Percentiles rank a stretch among this genome's conserved stretches.
Evolutionary conservation across 2,888 invertebrate species (phyloP).

Genomic region (Carcina quercana): DNA sequence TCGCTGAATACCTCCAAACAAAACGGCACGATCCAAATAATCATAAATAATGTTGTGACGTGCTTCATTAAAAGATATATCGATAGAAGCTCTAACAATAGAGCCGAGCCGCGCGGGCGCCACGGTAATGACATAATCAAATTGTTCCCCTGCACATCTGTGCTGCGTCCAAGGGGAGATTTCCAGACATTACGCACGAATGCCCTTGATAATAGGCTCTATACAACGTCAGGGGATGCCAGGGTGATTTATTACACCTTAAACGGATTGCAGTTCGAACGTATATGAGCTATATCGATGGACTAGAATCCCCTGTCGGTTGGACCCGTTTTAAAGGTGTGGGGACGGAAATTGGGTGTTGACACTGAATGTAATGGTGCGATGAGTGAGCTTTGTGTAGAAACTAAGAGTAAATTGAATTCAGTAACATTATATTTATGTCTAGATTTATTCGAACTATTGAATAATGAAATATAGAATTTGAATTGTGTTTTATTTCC

Average conservation of each 20-base stretch:
- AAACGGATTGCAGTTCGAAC: conserved; percentile 54
- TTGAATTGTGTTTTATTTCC: no score
- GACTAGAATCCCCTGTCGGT: conserved; percentile 1
- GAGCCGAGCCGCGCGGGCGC: conserved; percentile 23
- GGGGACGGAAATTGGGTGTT: neutral
- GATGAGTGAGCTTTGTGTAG: no score
- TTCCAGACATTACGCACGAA: conserved; percentile 42
- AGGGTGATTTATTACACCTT: conserved; percentile 63
- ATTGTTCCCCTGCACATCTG: conserved; percentile 48
- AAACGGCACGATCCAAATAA: neutral
- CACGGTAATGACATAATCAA: conserved; percentile 55
- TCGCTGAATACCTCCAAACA: neutral
- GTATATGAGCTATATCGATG: conserved; percentile 31
- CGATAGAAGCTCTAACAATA: conserved; percentile 33
- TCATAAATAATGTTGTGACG: conserved; percentile 38
- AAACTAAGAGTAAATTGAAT: no score
- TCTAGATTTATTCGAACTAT: no score
- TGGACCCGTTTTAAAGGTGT: no score
- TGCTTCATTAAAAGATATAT: conserved; percentile 30
- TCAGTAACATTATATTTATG: no score
- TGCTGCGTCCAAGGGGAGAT: conserved; percentile 22
- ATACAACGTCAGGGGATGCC: conserved; percentile 31
- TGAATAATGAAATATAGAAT: no score
- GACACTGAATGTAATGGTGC: neutral
- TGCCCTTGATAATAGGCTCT: conserved; percentile 51